Evolutionary conservation across 2,113 vertebrate species (phyloP).

Genomic region (Otis tarda): DNA sequence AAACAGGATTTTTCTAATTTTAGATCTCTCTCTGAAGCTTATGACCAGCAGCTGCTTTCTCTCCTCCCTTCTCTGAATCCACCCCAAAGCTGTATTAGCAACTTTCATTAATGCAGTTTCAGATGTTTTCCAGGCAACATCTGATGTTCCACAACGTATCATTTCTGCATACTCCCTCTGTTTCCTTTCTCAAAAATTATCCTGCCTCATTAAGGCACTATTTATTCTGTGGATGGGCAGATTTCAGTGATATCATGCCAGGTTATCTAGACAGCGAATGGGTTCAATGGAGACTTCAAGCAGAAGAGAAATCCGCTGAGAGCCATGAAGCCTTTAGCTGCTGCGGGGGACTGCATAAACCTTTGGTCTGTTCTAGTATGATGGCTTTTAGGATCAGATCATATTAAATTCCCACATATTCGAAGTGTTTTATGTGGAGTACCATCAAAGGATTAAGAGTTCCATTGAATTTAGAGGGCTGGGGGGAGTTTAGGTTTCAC

Average conservation of each 20-base stretch:
- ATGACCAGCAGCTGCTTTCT: background rate
- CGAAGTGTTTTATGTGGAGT: conserved; percentile 4
- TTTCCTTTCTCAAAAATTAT: background rate
- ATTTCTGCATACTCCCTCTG: background rate
- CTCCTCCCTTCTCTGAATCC: background rate
- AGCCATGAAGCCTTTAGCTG: background rate
- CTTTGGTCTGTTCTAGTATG: background rate
- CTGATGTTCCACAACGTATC: background rate
- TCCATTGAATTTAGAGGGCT: background rate
- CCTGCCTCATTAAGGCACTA: background rate
- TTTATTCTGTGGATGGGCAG: background rate
- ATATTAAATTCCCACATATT: conserved; percentile 2
- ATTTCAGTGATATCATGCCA: background rate
- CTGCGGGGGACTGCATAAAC: background rate
- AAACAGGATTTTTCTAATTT: conserved; percentile 33
- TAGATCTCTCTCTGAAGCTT: background rate
- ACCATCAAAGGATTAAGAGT: conserved; percentile 7
- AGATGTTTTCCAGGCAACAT: background rate
- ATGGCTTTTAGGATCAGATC: conserved; percentile 14
- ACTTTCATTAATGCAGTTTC: background rate
- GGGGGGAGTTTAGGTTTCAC: background rate
- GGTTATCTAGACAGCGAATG: background rate
- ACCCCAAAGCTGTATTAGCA: background rate
- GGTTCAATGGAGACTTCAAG: background rate
- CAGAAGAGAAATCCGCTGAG: background rate